Evolutionary conservation across 2,888 invertebrate genomes (phyloP).

Genomic region (Petrolisthes cinctipes): DNA sequence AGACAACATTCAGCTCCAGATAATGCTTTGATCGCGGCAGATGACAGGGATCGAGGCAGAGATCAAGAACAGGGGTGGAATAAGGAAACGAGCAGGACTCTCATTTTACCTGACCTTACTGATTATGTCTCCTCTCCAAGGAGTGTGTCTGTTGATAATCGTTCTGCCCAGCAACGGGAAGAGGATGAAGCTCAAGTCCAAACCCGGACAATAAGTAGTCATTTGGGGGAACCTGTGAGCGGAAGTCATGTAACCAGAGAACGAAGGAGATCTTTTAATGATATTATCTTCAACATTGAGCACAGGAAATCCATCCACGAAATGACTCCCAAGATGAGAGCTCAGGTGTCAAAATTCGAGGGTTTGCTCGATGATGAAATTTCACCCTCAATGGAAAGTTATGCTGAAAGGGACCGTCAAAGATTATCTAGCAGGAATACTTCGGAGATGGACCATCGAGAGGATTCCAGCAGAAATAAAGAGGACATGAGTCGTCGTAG

Average conservation of each 20-base stretch:
- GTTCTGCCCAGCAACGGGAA: not conserved
- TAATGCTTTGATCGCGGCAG: not conserved
- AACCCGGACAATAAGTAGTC: not conserved
- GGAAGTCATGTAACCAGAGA: not conserved
- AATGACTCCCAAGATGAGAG: slow-evolving; percentile 43
- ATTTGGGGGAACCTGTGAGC: not conserved
- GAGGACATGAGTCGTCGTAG: slow-evolving; percentile 4
- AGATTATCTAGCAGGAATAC: not conserved
- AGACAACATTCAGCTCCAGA: not conserved
- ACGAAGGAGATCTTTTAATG: slow-evolving; percentile 23
- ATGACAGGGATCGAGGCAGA: not conserved
- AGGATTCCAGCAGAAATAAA: not conserved
- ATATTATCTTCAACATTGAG: slow-evolving; percentile 36
- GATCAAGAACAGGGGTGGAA: not conserved
- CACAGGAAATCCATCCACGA: slow-evolving; percentile 36
- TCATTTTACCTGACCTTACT: slow-evolving; percentile 22
- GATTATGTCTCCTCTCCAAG: slow-evolving; percentile 20
- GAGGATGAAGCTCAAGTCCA: not conserved
- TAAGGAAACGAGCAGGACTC: not conserved
- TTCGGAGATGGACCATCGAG: too few relatives aligned
- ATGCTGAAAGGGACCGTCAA: not conserved
- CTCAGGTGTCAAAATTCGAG: slow-evolving; percentile 42
- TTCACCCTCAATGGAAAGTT: not conserved
- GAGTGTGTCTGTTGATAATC: not conserved
- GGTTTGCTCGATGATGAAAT: not conserved